These are phyloP conservation scores for Sitta carolinensis DNA, from an alignment of 2,797 vertebrate species.

Conservation along the genomic window DNA sequence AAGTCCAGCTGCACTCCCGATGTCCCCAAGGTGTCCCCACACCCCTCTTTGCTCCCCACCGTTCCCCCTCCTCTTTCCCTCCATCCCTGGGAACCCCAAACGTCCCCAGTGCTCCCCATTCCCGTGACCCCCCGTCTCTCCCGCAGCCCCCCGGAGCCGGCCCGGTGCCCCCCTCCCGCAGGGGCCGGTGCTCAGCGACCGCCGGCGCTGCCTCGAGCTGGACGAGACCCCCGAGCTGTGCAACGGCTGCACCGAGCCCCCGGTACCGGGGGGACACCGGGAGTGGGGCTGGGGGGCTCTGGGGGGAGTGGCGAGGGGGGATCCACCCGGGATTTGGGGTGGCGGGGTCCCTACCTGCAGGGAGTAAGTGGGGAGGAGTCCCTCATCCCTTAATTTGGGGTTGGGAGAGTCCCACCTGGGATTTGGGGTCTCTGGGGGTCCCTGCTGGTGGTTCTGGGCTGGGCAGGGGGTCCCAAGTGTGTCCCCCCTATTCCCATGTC, in stretches of 20 bases:
- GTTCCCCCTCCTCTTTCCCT: not conserved
- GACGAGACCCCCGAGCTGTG: conserved; percentile 76
- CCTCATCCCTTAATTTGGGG: no score
- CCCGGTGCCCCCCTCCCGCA: not conserved
- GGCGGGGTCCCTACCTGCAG: no score
- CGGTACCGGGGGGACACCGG: not conserved
- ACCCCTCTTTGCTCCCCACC: not conserved
- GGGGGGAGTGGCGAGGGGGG: not conserved
- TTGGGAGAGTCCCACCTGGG: not conserved
- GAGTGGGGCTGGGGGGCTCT: not conserved
- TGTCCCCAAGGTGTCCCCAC: not conserved
- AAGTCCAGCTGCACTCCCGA: not conserved
- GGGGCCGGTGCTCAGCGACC: conserved; percentile 79
- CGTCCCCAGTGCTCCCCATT: not conserved
- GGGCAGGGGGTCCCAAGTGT: not conserved
- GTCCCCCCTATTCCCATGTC: no score
- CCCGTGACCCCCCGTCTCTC: not conserved
- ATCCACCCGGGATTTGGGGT: no score
- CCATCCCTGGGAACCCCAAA: not conserved
- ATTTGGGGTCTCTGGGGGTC: not conserved
- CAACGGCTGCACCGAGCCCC: not conserved
- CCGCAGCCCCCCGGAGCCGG: not conserved
- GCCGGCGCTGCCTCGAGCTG: conserved; percentile 77
- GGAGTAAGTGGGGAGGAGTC: no score
- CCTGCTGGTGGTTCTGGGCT: not conserved